These are phyloP conservation scores for Vanessa cardui DNA, from an alignment of 2,888 invertebrate species.

Conservation along the genomic window DNA sequence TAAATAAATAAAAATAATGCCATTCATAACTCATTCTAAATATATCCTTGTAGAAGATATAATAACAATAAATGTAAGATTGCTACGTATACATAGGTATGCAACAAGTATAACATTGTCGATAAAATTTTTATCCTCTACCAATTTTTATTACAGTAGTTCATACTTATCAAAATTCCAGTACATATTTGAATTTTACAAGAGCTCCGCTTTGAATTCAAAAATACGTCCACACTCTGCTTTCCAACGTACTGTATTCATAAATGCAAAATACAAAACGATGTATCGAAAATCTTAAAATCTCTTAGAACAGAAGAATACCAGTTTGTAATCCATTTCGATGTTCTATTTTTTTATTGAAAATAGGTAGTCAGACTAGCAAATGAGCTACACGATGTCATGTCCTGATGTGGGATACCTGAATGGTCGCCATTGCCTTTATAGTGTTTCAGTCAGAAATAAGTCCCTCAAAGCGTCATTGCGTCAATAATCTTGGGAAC, in stretches of 20 bases:
- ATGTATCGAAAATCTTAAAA: conserved; percentile 35
- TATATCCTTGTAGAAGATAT: too few species aligned
- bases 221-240: conserved; percentile 15
- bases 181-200: conserved; percentile 24
- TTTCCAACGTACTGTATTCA: conserved; percentile 27
- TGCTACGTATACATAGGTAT: neutral
- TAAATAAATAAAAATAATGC: too few species aligned
- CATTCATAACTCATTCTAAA: too few species aligned
- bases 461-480: too few species aligned
- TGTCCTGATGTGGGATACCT: too few species aligned
- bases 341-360: too few species aligned
- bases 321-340: neutral
- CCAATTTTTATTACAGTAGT: neutral
- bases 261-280: conserved; percentile 38
- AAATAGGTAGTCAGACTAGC: too few species aligned
- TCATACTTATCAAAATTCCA: conserved; percentile 8
- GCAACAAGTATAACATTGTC: neutral
- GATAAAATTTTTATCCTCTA: neutral
- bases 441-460: too few species aligned
- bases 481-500: too few species aligned
- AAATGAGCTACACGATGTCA: too few species aligned
- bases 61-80: too few species aligned
- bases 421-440: too few species aligned
- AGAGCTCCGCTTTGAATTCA: conserved; percentile 22
- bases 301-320: conserved; percentile 14